Percentiles rank a stretch among this genome's conserved stretches.
These are phyloP conservation scores for Nesogale talazaci DNA, from an alignment of 2,113 vertebrate species.

Conservation along the genomic window DNA sequence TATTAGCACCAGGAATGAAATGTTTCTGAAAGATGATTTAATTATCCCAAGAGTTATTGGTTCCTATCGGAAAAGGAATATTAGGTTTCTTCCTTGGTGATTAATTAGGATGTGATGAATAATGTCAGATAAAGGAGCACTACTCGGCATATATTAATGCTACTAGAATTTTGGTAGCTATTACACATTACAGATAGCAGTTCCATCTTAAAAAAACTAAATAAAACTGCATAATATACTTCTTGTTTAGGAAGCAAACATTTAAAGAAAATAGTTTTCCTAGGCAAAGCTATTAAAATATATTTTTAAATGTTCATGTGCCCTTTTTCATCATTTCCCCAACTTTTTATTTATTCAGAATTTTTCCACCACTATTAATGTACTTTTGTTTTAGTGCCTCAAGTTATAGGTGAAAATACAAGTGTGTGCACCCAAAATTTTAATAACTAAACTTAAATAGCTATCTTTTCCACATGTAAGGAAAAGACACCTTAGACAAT, in stretches of 20 bases:
- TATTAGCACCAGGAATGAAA: slow-evolving; percentile 85
- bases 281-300: neutral
- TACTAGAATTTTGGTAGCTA: slow-evolving; percentile 67
- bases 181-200: slow-evolving; percentile 63
- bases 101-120: slow-evolving; percentile 85
- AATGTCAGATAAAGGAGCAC: slow-evolving; percentile 76
- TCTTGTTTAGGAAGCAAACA: slow-evolving; percentile 67
- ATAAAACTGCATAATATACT: slow-evolving; percentile 34
- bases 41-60: slow-evolving; percentile 83
- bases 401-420: neutral
- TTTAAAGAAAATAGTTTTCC: slow-evolving; percentile 7
- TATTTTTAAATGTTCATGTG: neutral
- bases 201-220: slow-evolving; percentile 56
- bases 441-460: slow-evolving; percentile 6
- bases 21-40: slow-evolving; percentile 86
- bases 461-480: neutral
- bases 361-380: neutral
- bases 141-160: slow-evolving; percentile 78
- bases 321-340: neutral
- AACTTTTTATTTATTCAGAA: neutral
- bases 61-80: slow-evolving; percentile 79
- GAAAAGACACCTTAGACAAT: neutral
- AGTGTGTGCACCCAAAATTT: neutral
- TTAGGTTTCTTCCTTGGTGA: slow-evolving; percentile 81
- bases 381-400: neutral